These are phyloP conservation scores for Cheilosia soror DNA, from an alignment of 2,888 invertebrate species.

Conservation along the genomic window DNA sequence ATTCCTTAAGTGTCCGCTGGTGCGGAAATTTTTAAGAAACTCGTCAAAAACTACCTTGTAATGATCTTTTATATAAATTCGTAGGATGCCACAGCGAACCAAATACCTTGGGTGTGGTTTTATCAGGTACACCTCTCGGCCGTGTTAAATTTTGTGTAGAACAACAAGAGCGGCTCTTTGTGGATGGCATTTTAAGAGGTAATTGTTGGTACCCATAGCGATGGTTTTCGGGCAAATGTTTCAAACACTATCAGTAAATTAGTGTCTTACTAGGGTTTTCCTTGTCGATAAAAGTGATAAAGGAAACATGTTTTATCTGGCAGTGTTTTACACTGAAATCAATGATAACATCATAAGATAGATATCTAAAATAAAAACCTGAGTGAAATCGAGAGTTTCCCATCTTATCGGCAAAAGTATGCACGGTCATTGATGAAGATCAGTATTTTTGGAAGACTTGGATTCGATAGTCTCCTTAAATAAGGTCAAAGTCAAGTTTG, in stretches of 20 bases:
- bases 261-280: constrained; percentile 53
- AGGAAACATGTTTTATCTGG: constrained; percentile 34
- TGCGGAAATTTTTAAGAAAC: constrained; percentile 57
- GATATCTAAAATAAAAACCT: background rate
- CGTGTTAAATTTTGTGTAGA: constrained; percentile 39
- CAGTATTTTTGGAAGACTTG: background rate
- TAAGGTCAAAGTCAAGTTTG: constrained; percentile 45
- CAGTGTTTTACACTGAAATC: constrained; percentile 38
- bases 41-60: constrained; percentile 30
- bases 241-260: constrained; percentile 57
- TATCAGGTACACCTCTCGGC: constrained; percentile 38
- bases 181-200: constrained; percentile 52
- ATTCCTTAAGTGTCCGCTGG: constrained; percentile 42
- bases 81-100: constrained; percentile 2
- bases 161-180: constrained; percentile 69
- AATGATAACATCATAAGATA: constrained; percentile 26
- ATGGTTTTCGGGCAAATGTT: constrained; percentile 15
- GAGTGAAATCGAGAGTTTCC: constrained; percentile 19
- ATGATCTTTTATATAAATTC: constrained; percentile 66
- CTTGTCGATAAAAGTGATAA: constrained; percentile 45
- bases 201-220: constrained; percentile 25
- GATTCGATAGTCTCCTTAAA: background rate
- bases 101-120: constrained; percentile 48
- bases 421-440: background rate
- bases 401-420: background rate